phyloP scores from a whole-genome alignment of 1,140 invertebrate genomes.

The Calephelis virginiensis region DNA sequence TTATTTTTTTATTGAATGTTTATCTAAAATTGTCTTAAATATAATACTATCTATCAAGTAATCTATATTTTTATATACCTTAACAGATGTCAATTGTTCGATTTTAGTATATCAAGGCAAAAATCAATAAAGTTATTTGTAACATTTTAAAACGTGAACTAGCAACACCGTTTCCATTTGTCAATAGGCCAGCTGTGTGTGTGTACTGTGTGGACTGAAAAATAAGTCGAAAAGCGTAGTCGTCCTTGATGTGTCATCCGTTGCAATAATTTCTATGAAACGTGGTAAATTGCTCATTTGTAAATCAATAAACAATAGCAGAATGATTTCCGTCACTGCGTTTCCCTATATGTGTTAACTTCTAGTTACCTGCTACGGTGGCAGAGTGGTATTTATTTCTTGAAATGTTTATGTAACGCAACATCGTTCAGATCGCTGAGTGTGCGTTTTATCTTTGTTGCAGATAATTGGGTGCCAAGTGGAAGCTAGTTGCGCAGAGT shows the following conservation, averaged over 20 bases:
- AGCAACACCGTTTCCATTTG: constrained; percentile 60
- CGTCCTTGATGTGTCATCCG: constrained; percentile 76
- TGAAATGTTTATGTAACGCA: constrained; percentile 75
- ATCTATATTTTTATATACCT: too few relatives aligned
- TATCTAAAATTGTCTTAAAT: too few relatives aligned
- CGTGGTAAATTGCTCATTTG: constrained; percentile 46
- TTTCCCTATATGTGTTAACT: not conserved
- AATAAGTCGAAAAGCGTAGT: constrained; percentile 65
- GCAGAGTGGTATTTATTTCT: constrained; percentile 56
- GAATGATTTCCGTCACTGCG: not conserved
- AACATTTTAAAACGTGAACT: constrained; percentile 20
- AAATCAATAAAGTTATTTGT: constrained; percentile 37
- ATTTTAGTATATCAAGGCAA: constrained; percentile 1
- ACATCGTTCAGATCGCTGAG: constrained; percentile 62
- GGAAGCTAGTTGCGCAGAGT: constrained; percentile 20
- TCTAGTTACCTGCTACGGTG: constrained; percentile 42
- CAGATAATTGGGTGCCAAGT: constrained; percentile 55
- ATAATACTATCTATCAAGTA: too few relatives aligned
- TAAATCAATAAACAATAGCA: constrained; percentile 24
- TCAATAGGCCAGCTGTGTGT: constrained; percentile 70
- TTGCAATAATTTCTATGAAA: constrained; percentile 62
- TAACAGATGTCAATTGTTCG: too few relatives aligned
- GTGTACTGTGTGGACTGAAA: constrained; percentile 55
- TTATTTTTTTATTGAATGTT: too few relatives aligned
- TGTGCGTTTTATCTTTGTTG: constrained; percentile 67